Conservation (phyloP, 2,797 vertebrate species). For the Centropyge bicolor region DNA sequence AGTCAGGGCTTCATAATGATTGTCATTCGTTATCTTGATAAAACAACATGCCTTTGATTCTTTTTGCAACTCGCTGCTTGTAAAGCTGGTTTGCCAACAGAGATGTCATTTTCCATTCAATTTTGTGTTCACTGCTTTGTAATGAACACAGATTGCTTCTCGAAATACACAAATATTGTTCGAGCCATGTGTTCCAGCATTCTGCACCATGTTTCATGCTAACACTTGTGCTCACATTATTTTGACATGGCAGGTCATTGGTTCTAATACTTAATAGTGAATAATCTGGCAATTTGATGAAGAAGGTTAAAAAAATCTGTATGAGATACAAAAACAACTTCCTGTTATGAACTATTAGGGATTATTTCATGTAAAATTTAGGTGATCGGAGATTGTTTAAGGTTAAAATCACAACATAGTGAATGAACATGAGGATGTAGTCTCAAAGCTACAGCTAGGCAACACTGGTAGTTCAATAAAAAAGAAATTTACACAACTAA, state of each 20-base stretch:
- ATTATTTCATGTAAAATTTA: neutral
- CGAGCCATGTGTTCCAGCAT: constrained; percentile 19
- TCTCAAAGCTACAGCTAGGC: neutral
- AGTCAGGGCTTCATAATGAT: constrained; percentile 20
- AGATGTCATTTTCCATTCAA: neutral
- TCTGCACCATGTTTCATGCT: neutral
- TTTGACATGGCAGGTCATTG: neutral
- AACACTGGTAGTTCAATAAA: neutral
- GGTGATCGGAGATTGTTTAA: neutral
- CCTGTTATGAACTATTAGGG: neutral
- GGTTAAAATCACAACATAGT: neutral
- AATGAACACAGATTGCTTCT: neutral
- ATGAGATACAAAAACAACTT: neutral
- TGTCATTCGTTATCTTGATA: constrained; percentile 18
- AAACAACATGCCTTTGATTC: constrained; percentile 21
- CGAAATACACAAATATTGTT: neutral
- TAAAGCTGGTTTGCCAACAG: constrained; percentile 12
- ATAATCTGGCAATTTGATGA: neutral
- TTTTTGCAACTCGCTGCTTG: constrained; percentile 11
- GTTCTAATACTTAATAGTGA: neutral
- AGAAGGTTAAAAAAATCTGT: neutral
- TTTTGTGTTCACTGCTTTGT: constrained; percentile 44
- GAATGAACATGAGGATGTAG: neutral
- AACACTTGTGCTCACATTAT: neutral
- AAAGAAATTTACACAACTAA: neutral